These are phyloP conservation scores for Bubalus kerabau DNA, from an alignment of 2,113 vertebrate species.

Conservation along the genomic window DNA sequence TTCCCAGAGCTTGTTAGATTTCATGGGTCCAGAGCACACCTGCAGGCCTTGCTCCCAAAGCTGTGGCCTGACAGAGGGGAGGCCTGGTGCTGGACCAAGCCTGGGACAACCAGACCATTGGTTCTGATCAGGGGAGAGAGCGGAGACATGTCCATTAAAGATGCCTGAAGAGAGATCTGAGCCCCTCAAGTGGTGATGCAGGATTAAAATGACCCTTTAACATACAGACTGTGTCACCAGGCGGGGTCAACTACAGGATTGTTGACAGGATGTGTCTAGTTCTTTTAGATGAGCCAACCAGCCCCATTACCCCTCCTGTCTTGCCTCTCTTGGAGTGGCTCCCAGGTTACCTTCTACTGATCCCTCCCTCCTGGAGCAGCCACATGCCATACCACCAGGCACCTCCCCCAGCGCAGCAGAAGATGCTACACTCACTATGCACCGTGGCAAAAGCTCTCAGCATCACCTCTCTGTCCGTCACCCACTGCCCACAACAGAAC, in stretches of 20 bases:
- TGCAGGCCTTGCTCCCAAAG: rapidly evolving
- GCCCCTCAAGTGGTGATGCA: neutral
- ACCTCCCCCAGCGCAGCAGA: rapidly evolving
- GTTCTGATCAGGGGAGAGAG: neutral
- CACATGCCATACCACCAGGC: rapidly evolving
- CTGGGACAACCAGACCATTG: neutral
- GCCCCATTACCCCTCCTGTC: neutral
- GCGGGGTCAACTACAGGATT: rapidly evolving
- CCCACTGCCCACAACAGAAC: neutral
- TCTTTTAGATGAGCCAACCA: neutral
- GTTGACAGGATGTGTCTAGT: rapidly evolving
- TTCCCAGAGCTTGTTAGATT: neutral
- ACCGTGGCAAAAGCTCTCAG: neutral
- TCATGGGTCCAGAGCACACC: rapidly evolving
- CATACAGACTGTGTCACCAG: neutral
- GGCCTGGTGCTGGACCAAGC: neutral
- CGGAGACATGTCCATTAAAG: neutral
- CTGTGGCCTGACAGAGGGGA: rapidly evolving
- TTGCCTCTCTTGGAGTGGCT: neutral
- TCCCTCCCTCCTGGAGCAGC: neutral
- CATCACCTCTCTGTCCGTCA: rapidly evolving
- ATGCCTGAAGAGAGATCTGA: neutral
- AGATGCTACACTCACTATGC: neutral
- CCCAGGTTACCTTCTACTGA: neutral
- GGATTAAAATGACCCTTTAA: neutral